Evolutionary conservation across 2,888 invertebrate genomes (phyloP), one percentile per base, ranked within the genome.

Genomic region (Zele albiditarsus): DNA sequence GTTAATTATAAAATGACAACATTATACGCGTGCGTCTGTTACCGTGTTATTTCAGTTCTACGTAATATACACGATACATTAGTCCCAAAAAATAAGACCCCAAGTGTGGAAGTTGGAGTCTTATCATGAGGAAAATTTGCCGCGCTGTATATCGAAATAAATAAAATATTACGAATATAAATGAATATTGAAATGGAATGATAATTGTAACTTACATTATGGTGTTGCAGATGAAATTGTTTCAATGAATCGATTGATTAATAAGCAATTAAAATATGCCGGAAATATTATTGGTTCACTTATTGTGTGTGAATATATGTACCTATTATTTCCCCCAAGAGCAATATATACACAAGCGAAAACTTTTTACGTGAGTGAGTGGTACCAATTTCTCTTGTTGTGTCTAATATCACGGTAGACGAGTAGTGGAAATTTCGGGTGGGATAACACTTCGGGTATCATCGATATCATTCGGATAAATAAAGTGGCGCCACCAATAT

Each of bases 331-430:
- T 53, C 53, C 20, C 20, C 53, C 53, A 53, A 20, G n/a, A 63
- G 57, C 28, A 16, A 42, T 25, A 42, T 46, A 60, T 46, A 82
- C 78, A 62, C 42, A 77, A 79, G 80, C 80, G 79, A 84, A 82
- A 86, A 86, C 78, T 85, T 86, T 84, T 86, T 81, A 79, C 81
- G 73, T 80, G 82, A 84, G 72, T 80, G 82, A 84, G 82, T 83
- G 82, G 82, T 82, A 82, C 80, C 80, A 83, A 85, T 84, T 84
- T 79, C 74, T 74, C 63, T 87, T 87, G 85, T 87, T 87, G 82
- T 87, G 84, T 84, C 87, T 86, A 85, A 83, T 86, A 84, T 84
- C 86, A 87, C 86, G 87, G 82, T 83, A 80, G 33, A 42, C 46
- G 12, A 38, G 31, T 31, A 82, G 20, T 20, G 20, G 80, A 76